Evolutionary conservation across 2,113 vertebrate genomes (phyloP).

Genomic region (Aptenodytes forsteri): DNA sequence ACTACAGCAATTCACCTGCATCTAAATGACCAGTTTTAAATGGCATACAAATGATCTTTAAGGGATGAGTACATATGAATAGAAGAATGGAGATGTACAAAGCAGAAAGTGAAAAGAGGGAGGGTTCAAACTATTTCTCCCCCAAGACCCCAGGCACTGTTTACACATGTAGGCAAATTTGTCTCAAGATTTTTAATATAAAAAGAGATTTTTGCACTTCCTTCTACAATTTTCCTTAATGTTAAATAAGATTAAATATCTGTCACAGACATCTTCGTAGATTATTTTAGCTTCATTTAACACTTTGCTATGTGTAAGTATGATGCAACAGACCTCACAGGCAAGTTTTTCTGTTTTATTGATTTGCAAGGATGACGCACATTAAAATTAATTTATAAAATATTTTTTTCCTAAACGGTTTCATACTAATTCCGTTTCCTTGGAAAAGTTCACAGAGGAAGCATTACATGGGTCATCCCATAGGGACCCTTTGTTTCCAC

Average conservation of each 20-base stretch:
- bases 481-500: background rate
- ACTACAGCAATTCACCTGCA: background rate
- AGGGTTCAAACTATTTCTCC: background rate
- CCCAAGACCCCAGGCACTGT: background rate
- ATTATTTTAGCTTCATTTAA: background rate
- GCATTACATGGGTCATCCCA: background rate
- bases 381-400: background rate
- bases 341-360: background rate
- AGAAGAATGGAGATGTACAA: background rate
- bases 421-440: background rate
- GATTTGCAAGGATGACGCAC: background rate
- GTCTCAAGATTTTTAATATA: background rate
- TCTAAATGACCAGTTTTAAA: background rate
- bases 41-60: background rate
- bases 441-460: background rate
- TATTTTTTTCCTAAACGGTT: accelerated
- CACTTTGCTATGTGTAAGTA: background rate
- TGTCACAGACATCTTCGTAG: background rate
- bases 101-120: background rate
- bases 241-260: background rate
- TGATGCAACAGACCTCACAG: background rate
- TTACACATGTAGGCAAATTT: background rate
- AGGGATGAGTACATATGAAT: background rate
- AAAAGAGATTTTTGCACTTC: background rate
- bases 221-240: background rate